A percentile compares a stretch with the other conserved stretches of the same genome.
These are phyloP conservation scores for Germaria angustata DNA, from an alignment of 2,888 invertebrate genomes.

Conservation along the genomic window DNA sequence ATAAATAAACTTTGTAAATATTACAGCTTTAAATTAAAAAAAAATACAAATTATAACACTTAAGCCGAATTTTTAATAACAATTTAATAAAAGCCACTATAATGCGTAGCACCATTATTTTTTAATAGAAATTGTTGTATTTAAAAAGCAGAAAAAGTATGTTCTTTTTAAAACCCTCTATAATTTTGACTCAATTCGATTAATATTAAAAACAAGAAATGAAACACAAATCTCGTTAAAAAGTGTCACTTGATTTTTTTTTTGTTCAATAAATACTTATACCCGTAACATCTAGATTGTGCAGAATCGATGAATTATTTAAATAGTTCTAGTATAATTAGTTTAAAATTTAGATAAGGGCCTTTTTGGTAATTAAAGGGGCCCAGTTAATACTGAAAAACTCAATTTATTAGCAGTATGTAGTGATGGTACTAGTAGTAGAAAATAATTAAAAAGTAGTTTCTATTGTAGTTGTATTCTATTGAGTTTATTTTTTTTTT, in stretches of 20 bases:
- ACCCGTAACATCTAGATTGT: conserved; percentile 52
- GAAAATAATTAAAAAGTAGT: conserved; percentile 22
- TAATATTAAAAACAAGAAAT: background rate
- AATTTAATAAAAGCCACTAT: background rate
- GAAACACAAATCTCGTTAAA: conserved; percentile 21
- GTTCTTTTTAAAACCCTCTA: conserved; percentile 4
- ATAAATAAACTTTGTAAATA: conserved; percentile 34
- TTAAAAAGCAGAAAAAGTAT: conserved; percentile 7
- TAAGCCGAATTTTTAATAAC: background rate
- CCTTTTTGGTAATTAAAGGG: background rate
- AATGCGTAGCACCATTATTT: conserved; percentile 50
- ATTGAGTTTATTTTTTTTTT: background rate
- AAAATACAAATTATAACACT: background rate
- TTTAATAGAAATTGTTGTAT: conserved; percentile 66
- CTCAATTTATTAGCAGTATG: background rate
- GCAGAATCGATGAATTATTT: conserved; percentile 66
- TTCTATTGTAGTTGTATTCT: conserved; percentile 27
- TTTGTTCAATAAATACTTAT: conserved; percentile 5
- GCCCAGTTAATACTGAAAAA: background rate
- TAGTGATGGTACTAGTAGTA: conserved; percentile 41
- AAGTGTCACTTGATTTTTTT: conserved; percentile 41
- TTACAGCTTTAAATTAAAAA: conserved; percentile 34
- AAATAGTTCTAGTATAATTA: conserved; percentile 28
- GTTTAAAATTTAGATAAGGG: conserved; percentile 7
- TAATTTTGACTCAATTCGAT: conserved; percentile 23